A percentile compares a stretch with the other conserved stretches of the same genome.
Conservation (phyloP, 2,888 invertebrate species). For the Drosophila phalerata region DNA sequence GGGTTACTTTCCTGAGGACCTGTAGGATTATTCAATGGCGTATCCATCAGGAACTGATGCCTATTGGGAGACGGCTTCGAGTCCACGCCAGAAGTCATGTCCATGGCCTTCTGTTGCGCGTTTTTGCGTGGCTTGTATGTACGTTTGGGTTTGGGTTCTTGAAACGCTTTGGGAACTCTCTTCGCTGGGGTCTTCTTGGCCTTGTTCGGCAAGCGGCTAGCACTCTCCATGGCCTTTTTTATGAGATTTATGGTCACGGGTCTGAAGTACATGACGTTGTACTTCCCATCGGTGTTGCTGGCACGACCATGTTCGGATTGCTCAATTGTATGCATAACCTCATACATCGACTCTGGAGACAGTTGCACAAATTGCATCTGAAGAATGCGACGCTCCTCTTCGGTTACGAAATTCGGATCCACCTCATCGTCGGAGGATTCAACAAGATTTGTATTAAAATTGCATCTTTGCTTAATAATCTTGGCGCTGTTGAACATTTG, state of each 20-base stretch:
- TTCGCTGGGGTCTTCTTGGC: not conserved
- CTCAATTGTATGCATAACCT: not conserved
- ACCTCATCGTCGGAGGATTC: not conserved
- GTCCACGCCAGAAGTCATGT: no score
- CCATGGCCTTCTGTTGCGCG: no score
- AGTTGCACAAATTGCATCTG: not conserved
- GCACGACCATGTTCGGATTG: not conserved
- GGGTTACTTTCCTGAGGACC: not conserved
- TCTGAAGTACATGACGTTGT: not conserved
- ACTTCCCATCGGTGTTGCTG: conserved; percentile 2
- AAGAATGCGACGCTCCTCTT: not conserved
- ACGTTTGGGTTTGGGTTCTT: not conserved
- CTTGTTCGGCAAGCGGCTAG: not conserved
- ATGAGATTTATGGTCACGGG: not conserved
- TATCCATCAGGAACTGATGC: not conserved
- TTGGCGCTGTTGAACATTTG: not conserved
- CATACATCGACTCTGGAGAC: not conserved
- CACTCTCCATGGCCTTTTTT: not conserved
- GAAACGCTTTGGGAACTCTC: not conserved
- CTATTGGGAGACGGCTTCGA: no score
- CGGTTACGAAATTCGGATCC: not conserved
- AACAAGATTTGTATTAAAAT: not conserved
- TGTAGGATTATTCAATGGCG: not conserved
- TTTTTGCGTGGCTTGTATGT: no score
- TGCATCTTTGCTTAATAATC: not conserved